Percentiles rank a stretch among this genome's conserved stretches.
These are phyloP conservation scores for Cassiopea andromeda DNA, from an alignment of 30 jellyfish, hydroid and myxozoan genomes.

Conservation along the genomic window DNA sequence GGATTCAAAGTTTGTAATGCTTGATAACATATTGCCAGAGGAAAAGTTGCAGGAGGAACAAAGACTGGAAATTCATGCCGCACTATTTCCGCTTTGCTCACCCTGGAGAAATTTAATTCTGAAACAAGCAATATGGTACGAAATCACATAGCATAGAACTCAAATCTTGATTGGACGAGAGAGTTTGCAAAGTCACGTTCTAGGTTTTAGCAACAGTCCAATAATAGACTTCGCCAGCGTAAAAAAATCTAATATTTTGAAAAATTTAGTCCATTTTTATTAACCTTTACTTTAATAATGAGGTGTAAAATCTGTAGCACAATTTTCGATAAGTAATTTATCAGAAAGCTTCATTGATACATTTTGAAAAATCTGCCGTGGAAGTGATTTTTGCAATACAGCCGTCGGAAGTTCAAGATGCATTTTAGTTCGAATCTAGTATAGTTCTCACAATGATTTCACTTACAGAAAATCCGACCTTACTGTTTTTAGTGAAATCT, in stretches of 20 bases:
- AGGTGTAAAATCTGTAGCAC: no score
- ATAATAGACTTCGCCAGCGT: no score
- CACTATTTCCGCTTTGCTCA: not conserved
- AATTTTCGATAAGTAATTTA: no score
- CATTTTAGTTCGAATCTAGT: not conserved
- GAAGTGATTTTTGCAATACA: not conserved
- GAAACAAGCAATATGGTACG: not conserved
- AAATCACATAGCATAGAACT: not conserved
- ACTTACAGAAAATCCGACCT: not conserved
- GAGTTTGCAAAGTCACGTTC: not conserved
- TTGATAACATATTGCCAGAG: not conserved
- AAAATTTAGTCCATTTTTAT: no score
- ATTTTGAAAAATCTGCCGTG: no score
- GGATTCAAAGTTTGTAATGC: not conserved
- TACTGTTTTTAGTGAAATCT: no score
- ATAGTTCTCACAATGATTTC: not conserved
- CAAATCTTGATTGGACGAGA: not conserved
- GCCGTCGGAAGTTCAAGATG: not conserved
- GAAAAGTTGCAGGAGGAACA: not conserved
- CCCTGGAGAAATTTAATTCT: not conserved
- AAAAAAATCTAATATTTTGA: no score
- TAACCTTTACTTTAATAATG: no score
- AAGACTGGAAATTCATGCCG: not conserved
- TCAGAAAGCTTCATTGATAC: not conserved
- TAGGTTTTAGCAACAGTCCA: not conserved